A percentile compares a stretch with the other conserved stretches of the same genome.
Conservation (phyloP, 1,140 invertebrate species). For the Epicauta chinensis region DNA sequence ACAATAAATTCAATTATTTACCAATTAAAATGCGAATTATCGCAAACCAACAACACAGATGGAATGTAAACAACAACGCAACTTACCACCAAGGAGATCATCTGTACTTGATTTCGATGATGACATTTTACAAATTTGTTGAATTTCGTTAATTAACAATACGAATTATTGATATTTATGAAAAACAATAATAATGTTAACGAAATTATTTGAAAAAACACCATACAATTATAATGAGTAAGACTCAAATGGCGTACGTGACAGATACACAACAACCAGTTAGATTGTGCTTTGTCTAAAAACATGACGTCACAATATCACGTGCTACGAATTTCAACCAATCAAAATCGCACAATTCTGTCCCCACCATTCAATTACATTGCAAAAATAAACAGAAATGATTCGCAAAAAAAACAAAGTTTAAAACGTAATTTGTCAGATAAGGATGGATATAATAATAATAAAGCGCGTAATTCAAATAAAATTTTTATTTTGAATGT, state of each 20-base stretch:
- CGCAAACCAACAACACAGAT: slow-evolving; percentile 20
- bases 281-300: slow-evolving; percentile 17
- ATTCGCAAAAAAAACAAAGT: not conserved
- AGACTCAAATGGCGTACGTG: slow-evolving; percentile 18
- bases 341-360: not conserved
- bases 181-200: slow-evolving; percentile 3
- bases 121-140: slow-evolving; percentile 32
- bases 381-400: slow-evolving; percentile 13
- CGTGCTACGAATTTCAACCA: not conserved
- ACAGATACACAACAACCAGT: slow-evolving; percentile 21
- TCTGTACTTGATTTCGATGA: slow-evolving; percentile 40
- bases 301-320: slow-evolving; percentile 10
- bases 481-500: not conserved
- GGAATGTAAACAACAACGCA: slow-evolving; percentile 34
- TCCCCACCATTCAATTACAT: slow-evolving; percentile 7
- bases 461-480: slow-evolving; percentile 11
- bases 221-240: slow-evolving; percentile 1
- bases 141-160: slow-evolving; percentile 3
- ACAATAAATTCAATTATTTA: slow-evolving; percentile 5
- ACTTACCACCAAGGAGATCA: slow-evolving; percentile 39
- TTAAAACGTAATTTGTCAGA: slow-evolving; percentile 1
- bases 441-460: not conserved
- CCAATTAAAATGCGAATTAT: slow-evolving; percentile 5
- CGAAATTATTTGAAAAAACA: slow-evolving; percentile 5
- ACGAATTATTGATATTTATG: not conserved